A percentile compares a stretch with the other conserved stretches of the same genome.
phyloP scores from a whole-genome alignment of 2,113 vertebrate species.

The Lepus timidus region DNA sequence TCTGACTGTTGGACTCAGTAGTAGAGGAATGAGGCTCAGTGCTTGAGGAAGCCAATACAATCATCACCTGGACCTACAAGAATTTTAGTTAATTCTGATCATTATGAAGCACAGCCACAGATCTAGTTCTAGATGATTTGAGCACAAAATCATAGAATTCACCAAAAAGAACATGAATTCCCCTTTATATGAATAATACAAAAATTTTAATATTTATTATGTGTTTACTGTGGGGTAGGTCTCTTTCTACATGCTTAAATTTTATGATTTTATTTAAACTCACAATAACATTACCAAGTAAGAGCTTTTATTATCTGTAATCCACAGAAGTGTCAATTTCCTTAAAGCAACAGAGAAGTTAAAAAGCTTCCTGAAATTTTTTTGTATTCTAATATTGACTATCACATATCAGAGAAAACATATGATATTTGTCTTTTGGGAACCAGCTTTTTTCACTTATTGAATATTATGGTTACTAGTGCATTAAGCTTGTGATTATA shows the following conservation, averaged over 20 bases:
- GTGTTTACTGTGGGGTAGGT: not conserved
- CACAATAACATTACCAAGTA: not conserved
- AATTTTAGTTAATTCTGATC: not conserved
- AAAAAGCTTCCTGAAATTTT: not conserved
- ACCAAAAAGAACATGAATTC: not conserved
- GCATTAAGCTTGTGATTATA: too few relatives aligned
- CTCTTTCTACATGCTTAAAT: not conserved
- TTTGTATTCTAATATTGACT: too few relatives aligned
- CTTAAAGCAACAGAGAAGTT: not conserved
- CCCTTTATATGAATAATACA: too few relatives aligned
- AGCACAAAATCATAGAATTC: not conserved
- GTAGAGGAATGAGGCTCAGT: not conserved
- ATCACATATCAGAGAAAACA: too few relatives aligned
- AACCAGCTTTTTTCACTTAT: too few relatives aligned
- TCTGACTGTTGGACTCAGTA: not conserved
- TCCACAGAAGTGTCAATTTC: not conserved
- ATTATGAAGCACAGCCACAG: not conserved
- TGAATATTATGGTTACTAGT: too few relatives aligned
- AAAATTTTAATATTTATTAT: not conserved
- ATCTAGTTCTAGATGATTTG: not conserved
- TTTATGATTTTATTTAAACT: conserved; percentile 1
- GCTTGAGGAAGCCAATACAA: not conserved
- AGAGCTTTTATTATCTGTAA: not conserved
- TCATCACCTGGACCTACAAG: not conserved
- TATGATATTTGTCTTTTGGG: too few relatives aligned